Evolutionary conservation across 2,888 invertebrate species (phyloP).

Genomic region (Cephalotes varians): DNA sequence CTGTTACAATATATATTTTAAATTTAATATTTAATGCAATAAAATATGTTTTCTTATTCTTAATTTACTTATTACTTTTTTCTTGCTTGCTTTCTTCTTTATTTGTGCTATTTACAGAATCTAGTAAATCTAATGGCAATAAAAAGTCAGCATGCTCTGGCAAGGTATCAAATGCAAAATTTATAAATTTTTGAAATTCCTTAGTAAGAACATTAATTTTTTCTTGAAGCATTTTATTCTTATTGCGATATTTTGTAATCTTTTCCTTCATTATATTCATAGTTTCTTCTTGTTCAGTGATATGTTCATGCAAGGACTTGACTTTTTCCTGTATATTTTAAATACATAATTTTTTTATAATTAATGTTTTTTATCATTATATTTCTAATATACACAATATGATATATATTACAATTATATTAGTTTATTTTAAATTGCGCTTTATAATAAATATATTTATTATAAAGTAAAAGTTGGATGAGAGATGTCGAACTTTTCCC

Average conservation of each 20-base stretch:
- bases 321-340: conserved; percentile 71
- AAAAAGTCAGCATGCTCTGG: conserved; percentile 87
- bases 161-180: conserved; percentile 85
- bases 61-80: background rate
- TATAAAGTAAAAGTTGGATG: too few relatives aligned
- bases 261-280: conserved; percentile 56
- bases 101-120: background rate
- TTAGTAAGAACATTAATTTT: conserved; percentile 83
- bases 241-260: conserved; percentile 48
- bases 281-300: conserved; percentile 64
- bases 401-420: too few relatives aligned
- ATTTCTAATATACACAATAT: background rate
- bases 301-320: conserved; percentile 66
- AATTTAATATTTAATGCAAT: background rate
- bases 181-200: conserved; percentile 87
- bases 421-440: background rate
- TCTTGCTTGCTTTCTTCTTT: background rate
- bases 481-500: background rate
- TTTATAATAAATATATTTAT: background rate
- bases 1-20: background rate
- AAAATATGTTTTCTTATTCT: background rate
- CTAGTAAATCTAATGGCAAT: conserved; percentile 69
- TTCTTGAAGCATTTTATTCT: conserved; percentile 79
- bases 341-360: background rate
- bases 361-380: background rate